These are phyloP conservation scores for Mus pahari DNA, from an alignment of 2,113 vertebrate species.

Conservation along the genomic window DNA sequence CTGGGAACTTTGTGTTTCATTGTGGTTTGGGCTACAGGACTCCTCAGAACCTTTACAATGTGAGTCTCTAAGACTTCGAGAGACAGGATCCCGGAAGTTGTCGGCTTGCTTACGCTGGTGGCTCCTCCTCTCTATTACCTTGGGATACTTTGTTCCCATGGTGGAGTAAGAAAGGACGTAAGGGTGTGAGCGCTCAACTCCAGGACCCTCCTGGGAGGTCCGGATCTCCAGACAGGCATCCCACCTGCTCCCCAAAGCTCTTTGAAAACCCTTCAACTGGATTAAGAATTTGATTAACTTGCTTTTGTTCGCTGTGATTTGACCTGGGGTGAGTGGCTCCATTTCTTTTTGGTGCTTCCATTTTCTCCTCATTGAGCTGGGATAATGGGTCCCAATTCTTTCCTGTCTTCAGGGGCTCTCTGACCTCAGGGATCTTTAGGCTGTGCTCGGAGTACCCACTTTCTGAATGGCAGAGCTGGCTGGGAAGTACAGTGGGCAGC, in stretches of 20 bases:
- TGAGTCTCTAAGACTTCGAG: not conserved
- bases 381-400: slow-evolving; percentile 39
- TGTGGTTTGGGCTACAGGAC: slow-evolving; percentile 20
- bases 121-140: not conserved
- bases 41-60: slow-evolving; percentile 13
- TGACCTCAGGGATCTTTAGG: not conserved
- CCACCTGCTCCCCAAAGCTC: slow-evolving; percentile 66
- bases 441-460: not conserved
- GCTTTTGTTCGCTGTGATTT: slow-evolving; percentile 70
- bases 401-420: not conserved
- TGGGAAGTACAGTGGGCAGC: slow-evolving; percentile 1
- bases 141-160: not conserved
- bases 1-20: not conserved
- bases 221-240: not conserved
- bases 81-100: not conserved
- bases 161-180: not conserved
- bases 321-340: slow-evolving; percentile 60
- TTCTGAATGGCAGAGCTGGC: not conserved
- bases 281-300: slow-evolving; percentile 76
- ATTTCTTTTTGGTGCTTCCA: slow-evolving; percentile 60
- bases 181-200: not conserved
- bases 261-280: slow-evolving; percentile 75
- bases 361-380: slow-evolving; percentile 64
- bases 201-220: slow-evolving; percentile 57
- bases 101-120: not conserved